phyloP scores from a whole-genome alignment of 2,888 invertebrate species.

The Eristalis pertinax region DNA sequence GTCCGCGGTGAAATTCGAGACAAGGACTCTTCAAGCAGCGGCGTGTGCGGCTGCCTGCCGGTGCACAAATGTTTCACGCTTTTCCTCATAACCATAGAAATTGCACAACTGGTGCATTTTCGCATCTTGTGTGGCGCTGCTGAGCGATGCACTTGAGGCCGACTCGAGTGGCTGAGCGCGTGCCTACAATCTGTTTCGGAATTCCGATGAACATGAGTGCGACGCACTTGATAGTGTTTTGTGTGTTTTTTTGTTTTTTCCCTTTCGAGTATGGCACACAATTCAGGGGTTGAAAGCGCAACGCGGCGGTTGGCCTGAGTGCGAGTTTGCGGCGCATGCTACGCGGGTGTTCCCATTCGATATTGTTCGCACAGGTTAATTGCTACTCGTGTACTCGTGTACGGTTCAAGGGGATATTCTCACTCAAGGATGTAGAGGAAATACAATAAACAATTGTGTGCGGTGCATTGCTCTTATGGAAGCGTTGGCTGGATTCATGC shows the following conservation, averaged over 20 bases:
- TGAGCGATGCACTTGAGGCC: conserved; percentile 44
- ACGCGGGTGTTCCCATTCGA: conserved; percentile 56
- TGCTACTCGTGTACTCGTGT: conserved; percentile 41
- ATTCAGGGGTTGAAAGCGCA: conserved; percentile 57
- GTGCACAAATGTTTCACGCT: neutral
- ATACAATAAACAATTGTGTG: conserved; percentile 19
- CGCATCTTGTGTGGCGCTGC: conserved; percentile 67
- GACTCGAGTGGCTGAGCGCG: conserved; percentile 60
- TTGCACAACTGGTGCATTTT: conserved; percentile 69
- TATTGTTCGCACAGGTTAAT: conserved; percentile 61
- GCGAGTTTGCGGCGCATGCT: conserved; percentile 6
- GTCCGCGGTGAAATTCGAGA: conserved; percentile 35
- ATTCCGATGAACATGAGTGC: conserved; percentile 59
- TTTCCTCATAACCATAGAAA: conserved; percentile 61
- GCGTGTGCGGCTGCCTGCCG: conserved; percentile 6
- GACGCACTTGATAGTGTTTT: conserved; percentile 64
- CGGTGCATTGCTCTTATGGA: neutral
- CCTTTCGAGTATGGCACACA: conserved; percentile 42
- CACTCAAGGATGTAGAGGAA: conserved; percentile 16
- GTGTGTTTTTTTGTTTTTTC: conserved; percentile 4
- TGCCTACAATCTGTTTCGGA: conserved; percentile 69
- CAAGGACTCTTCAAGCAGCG: conserved; percentile 48
- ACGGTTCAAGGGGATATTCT: conserved; percentile 28
- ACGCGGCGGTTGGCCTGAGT: neutral
- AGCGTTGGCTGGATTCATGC: neutral